Evolutionary conservation across 2,797 vertebrate genomes (phyloP).

Genomic region (Notolepis coatsorum): DNA sequence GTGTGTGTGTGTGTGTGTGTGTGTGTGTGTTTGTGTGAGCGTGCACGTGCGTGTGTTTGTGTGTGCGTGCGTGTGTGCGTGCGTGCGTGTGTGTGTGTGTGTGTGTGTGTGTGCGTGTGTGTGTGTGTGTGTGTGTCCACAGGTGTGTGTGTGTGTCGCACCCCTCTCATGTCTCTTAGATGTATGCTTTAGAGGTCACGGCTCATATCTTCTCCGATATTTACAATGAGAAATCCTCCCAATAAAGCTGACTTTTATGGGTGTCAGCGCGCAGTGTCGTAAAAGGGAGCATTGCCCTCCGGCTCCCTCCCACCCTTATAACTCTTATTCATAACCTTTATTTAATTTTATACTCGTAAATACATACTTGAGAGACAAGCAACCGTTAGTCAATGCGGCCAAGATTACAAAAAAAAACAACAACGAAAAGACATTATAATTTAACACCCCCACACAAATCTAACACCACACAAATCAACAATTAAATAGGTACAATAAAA

Average conservation of each 20-base stretch:
- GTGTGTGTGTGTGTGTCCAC: not conserved
- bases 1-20: slow-evolving; percentile 4
- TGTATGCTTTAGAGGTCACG: slow-evolving; percentile 48
- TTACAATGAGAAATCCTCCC: slow-evolving; percentile 60
- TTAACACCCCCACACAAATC: no score
- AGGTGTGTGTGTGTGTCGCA: slow-evolving; percentile 2
- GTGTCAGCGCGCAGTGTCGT: slow-evolving; percentile 63
- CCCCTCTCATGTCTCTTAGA: slow-evolving; percentile 15
- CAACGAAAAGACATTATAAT: no score
- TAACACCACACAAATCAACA: no score
- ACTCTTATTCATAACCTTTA: slow-evolving; percentile 50
- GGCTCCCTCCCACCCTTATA: slow-evolving; percentile 47
- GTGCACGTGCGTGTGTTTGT: slow-evolving; percentile 34
- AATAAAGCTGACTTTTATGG: slow-evolving; percentile 70
- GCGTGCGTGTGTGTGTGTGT: slow-evolving; percentile 8
- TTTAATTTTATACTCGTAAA: no score
- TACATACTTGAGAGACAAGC: no score
- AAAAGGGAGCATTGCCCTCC: slow-evolving; percentile 68
- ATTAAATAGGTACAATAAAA: no score
- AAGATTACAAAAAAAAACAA: no score
- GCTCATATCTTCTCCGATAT: slow-evolving; percentile 67
- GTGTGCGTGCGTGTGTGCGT: not conserved
- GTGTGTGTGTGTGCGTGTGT: not conserved
- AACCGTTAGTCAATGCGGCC: no score
- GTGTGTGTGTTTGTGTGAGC: slow-evolving; percentile 40